These are phyloP conservation scores for Alexandromys oeconomus DNA, from an alignment of 2,797 vertebrate genomes.

Conservation along the genomic window DNA sequence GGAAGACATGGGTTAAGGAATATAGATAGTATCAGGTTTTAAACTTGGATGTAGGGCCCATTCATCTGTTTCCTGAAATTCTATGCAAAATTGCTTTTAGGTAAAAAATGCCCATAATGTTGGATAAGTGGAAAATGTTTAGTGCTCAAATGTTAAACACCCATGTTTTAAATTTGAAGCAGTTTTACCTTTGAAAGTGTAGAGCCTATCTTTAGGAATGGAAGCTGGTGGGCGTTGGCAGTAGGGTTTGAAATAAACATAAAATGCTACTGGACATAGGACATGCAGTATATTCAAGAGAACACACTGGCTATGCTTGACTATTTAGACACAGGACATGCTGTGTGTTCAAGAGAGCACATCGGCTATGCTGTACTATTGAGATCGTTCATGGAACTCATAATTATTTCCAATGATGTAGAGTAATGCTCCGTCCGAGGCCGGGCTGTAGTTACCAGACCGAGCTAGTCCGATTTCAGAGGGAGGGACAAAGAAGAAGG, in stretches of 20 bases:
- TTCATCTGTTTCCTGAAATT: conserved; percentile 16
- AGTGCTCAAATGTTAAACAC: neutral
- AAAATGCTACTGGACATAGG: neutral
- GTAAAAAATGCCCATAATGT: neutral
- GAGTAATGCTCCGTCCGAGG: neutral
- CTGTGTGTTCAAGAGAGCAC: neutral
- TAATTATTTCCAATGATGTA: neutral
- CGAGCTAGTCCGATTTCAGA: conserved; percentile 39
- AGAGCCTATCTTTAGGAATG: neutral
- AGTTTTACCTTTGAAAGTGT: conserved; percentile 9
- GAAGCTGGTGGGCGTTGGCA: neutral
- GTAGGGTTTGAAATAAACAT: neutral
- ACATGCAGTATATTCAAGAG: neutral
- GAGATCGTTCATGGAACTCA: neutral
- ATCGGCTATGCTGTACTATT: neutral
- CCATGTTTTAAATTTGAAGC: conserved; percentile 27
- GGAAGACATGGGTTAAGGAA: neutral
- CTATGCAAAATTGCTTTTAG: neutral
- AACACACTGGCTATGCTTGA: neutral
- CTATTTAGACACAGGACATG: neutral
- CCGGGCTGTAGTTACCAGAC: neutral
- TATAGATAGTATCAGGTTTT: neutral
- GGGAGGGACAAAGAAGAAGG: neutral
- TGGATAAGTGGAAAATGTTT: neutral
- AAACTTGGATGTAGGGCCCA: neutral